Percentiles rank a stretch among this genome's conserved stretches.
Conservation (phyloP, 2,113 vertebrate species). For the Rhinolophus sinicus region DNA sequence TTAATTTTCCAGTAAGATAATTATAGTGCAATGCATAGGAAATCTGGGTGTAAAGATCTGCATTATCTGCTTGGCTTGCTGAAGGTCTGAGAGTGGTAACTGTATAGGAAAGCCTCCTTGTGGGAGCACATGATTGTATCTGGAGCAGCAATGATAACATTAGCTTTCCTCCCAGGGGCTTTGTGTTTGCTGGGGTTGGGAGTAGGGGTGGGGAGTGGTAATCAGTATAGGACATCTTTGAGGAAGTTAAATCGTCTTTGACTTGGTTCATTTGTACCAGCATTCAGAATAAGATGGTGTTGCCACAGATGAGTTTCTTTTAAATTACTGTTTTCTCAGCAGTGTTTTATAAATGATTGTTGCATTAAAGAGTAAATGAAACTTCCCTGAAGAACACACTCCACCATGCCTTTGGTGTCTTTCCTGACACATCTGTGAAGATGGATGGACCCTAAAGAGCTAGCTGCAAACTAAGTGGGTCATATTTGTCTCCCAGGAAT, state of each 20-base stretch:
- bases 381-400: constrained; percentile 70
- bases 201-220: too few relatives aligned
- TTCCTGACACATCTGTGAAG: constrained; percentile 66
- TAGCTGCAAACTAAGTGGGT: constrained; percentile 60
- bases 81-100: neutral
- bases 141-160: neutral
- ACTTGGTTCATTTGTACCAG: neutral
- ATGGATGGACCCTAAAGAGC: constrained; percentile 65
- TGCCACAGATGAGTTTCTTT: constrained; percentile 66
- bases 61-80: neutral
- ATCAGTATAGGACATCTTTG: neutral
- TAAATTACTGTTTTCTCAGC: constrained; percentile 63
- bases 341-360: constrained; percentile 71
- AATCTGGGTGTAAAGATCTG: neutral
- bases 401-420: constrained; percentile 64
- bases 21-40: neutral
- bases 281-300: neutral
- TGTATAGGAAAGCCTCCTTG: neutral
- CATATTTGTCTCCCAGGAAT: constrained; percentile 60
- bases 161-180: neutral
- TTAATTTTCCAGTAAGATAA: neutral
- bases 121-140: neutral
- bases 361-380: constrained; percentile 75
- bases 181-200: neutral
- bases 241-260: neutral